Evolutionary conservation across 2,797 vertebrate species (phyloP), one percentile per base, ranked within the genome.

Genomic region (Myotis daubentonii): DNA sequence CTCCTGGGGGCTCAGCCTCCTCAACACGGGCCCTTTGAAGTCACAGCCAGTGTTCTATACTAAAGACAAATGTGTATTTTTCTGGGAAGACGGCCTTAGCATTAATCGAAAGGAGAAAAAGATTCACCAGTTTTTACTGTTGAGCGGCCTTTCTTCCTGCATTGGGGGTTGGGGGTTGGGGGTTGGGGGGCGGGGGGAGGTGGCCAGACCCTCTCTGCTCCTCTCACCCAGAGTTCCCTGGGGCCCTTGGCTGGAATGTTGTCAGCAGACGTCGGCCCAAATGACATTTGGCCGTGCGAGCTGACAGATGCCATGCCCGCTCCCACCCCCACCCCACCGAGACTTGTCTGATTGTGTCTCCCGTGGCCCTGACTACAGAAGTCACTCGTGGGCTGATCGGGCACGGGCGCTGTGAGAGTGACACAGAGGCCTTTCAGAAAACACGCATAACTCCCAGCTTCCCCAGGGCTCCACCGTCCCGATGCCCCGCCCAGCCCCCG

Each of bases 161-260:
- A 0, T 6, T 4, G 44, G 19, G 62, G 70, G 38, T 0, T 6
- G 68, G 22, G 23, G 70, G 22, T n/a, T n/a, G n/a, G n/a, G n/a
- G n/a, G n/a, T n/a, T 36, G 36, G 44, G 19, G 62, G 70, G 38
- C 1, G 12, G 68, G 22, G 23, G 70, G 23, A 16, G 13, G 11
- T 3, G 36, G 16, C 53, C 4, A 3, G 44, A n/a, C 41, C 44
- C 25, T 78, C 65, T 33, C 49, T 30, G 36, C n/a, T 53, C n/a
- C 49, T 53, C 33, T 51, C 12, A 28, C 78, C 33, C 75, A 36
- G 13, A 33, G 19, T 47, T 33, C 47, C 44, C 22, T 22, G 13
- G 36, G 62, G 30, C 62, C 41, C 62, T 28, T 8, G 15, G 28
- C 53, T 38, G 30, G 41, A 16, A 60, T 10, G 36, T 53, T 44